These are phyloP conservation scores for Onychomys arenicola DNA, from an alignment of 2,797 vertebrate genomes.

Conservation along the genomic window DNA sequence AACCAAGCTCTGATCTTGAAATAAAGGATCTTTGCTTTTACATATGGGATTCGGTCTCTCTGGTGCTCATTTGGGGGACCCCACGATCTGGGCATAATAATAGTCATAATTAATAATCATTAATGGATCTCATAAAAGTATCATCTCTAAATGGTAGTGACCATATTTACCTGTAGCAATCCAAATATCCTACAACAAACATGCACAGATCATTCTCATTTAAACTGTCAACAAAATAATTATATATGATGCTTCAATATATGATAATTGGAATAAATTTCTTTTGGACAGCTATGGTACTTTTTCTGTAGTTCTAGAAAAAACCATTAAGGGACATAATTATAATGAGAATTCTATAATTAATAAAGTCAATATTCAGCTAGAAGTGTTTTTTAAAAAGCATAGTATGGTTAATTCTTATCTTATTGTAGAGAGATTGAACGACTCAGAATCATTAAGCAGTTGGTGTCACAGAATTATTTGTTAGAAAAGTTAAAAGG, in stretches of 20 bases:
- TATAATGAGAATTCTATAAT: conserved; percentile 44
- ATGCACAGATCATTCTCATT: conserved; percentile 48
- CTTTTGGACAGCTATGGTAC: not conserved
- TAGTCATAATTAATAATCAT: conserved; percentile 45
- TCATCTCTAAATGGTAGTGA: conserved; percentile 47
- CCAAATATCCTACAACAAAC: conserved; percentile 59
- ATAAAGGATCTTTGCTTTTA: too few relatives aligned
- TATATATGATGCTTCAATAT: conserved; percentile 42
- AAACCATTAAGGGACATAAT: not conserved
- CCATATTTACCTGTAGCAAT: conserved; percentile 67
- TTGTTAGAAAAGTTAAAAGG: conserved; percentile 10
- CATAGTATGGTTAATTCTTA: not conserved
- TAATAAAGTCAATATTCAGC: conserved; percentile 15
- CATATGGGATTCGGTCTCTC: too few relatives aligned
- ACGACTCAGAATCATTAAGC: not conserved
- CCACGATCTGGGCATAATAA: too few relatives aligned
- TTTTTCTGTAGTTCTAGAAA: not conserved
- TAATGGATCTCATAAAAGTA: conserved; percentile 65
- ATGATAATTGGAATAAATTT: conserved; percentile 69
- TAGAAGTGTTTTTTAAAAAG: not conserved
- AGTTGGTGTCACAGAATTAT: not conserved
- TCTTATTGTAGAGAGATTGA: not conserved
- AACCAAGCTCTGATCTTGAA: too few relatives aligned
- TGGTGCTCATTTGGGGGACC: too few relatives aligned
- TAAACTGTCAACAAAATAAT: conserved; percentile 61